phyloP scores from a whole-genome alignment of 2,797 vertebrate species.

The Centropyge bicolor region DNA sequence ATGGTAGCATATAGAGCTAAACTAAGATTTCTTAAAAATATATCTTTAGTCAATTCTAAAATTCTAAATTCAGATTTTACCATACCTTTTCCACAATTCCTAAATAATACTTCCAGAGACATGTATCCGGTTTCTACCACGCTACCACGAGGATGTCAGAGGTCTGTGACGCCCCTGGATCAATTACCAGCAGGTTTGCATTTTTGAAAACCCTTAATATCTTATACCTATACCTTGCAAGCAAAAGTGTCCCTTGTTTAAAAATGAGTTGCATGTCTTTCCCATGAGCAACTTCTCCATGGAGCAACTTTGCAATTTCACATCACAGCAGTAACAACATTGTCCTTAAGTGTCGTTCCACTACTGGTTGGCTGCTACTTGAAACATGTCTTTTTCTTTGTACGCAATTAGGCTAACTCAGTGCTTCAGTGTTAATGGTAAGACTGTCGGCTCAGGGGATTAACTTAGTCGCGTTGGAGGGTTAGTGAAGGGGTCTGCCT shows the following conservation, averaged over 20 bases:
- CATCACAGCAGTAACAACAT: constrained; percentile 56
- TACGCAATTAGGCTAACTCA: constrained; percentile 73
- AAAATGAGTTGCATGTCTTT: constrained; percentile 24
- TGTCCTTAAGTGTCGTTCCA: constrained; percentile 52
- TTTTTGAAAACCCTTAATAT: background rate
- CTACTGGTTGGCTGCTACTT: constrained; percentile 63
- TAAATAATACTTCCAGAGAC: background rate
- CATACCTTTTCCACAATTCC: background rate
- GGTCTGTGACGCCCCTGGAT: background rate
- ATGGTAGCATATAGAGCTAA: constrained; percentile 5
- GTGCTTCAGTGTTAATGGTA: constrained; percentile 73
- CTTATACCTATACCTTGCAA: background rate
- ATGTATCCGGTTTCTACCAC: background rate
- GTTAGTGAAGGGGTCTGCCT: constrained; percentile 75
- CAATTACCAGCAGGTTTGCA: background rate
- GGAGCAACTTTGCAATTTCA: constrained; percentile 56
- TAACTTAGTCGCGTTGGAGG: constrained; percentile 81
- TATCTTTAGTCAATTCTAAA: no score
- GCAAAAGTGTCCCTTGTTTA: background rate
- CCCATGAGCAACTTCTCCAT: constrained; percentile 28
- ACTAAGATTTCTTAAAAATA: no score
- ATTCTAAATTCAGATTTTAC: background rate
- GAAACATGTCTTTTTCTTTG: constrained; percentile 75
- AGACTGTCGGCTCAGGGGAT: constrained; percentile 77
- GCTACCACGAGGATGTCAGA: background rate